Base-by-base conservation (phyloP, 2,888 invertebrate genomes). In the Campoplex capitator region DNA sequence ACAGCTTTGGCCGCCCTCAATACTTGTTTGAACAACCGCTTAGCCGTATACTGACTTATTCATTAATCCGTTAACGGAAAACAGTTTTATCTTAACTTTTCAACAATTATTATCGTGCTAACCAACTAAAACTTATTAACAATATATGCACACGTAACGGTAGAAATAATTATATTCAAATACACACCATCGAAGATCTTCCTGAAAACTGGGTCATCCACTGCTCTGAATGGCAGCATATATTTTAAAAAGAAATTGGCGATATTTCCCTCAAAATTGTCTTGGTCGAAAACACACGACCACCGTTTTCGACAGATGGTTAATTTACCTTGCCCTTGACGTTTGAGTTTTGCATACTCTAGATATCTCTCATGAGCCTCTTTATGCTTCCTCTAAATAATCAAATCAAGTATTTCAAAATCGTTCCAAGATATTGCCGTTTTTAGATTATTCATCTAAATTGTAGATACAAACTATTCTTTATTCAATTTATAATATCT, bases 111-210 rank as follows among this genome's bases (percentile, higher is more conserved):
- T 6, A 1, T 3, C 7, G 9, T 1, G 1, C 9, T 1, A 9
- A 42, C 7, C 42, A 6, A 38, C 38, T 6, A 1, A 38, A 4
- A 38, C 6, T 4, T 4, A 4, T 38, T 38, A 4, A 6, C 38
- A 38, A 4, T 38, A 4, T 4, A 18, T 54, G 3, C 4, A 54
- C 18, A 54, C 23, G 13, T n/a, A 85, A 8, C 1, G 7, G 6
- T 80, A 32, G 28, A 11, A 62, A 62, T 62, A 62, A 38, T 4
- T 62, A 2, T 62, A 11, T 23, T 28, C 9, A 11, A 65, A 51
- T 77, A 67, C 35, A 23, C 68, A 76, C 70, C 75, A 23, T 83
- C 75, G 58, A 83, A 83, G 23, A 83, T 58, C 76, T 76, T 83
- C 51, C 76, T 13, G 13, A 74, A 83, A 11, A 42, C 62, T 6